Evolutionary conservation across 2,888 invertebrate species (phyloP).

Genomic region (Tipula confusa): DNA sequence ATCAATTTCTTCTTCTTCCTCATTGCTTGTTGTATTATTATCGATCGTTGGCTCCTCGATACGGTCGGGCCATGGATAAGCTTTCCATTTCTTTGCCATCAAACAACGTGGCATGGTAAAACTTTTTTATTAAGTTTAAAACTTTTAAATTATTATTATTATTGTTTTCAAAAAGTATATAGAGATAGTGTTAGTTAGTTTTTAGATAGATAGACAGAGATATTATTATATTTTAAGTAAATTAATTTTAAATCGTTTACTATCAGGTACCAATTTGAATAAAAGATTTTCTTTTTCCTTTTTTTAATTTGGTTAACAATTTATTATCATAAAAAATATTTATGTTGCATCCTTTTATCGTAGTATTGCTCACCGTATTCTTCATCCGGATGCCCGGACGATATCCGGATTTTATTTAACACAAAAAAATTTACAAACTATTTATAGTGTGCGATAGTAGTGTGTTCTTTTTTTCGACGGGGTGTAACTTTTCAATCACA

Average conservation of each 20-base stretch:
- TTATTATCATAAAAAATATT: constrained; percentile 15
- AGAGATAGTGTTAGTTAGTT: background rate
- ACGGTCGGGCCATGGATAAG: constrained; percentile 70
- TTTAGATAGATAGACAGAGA: background rate
- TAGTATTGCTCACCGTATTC: constrained; percentile 12
- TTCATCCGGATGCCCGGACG: constrained; percentile 27
- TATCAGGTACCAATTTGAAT: constrained; percentile 29
- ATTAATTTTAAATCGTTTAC: constrained; percentile 8
- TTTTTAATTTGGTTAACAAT: constrained; percentile 27
- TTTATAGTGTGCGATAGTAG: too few relatives aligned
- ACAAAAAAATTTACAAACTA: too few relatives aligned
- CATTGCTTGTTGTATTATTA: constrained; percentile 45
- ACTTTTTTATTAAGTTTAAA: background rate
- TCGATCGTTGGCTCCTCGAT: constrained; percentile 52
- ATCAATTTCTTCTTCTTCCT: constrained; percentile 79
- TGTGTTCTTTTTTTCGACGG: background rate
- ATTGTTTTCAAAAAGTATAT: too few relatives aligned
- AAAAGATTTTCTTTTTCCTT: constrained; percentile 21
- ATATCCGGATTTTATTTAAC: constrained; percentile 25
- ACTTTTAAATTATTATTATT: background rate
- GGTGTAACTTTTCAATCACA: constrained; percentile 12
- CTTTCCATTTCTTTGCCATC: constrained; percentile 96
- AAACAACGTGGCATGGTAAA: constrained; percentile 81
- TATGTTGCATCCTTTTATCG: constrained; percentile 7
- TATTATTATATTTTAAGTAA: background rate